These are phyloP conservation scores for Lipophrys pholis DNA, from an alignment of 2,113 vertebrate species.

Conservation along the genomic window DNA sequence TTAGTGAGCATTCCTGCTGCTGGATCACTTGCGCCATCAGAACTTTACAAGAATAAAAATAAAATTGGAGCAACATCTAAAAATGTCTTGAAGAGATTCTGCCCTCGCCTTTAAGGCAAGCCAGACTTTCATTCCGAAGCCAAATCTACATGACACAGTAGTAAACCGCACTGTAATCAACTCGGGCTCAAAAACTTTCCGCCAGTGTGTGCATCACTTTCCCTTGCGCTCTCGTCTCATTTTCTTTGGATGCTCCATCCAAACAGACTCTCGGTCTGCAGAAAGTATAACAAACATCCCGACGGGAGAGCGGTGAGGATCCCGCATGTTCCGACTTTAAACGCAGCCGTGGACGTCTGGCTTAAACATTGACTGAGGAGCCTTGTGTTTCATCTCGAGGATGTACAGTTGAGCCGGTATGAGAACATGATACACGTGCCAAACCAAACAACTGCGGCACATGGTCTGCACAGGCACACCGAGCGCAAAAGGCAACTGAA, in stretches of 20 bases:
- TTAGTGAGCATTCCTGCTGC: conserved; percentile 10
- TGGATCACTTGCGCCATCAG: conserved; percentile 3
- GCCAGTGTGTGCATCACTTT: conserved; percentile 8
- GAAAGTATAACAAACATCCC: conserved; percentile 52
- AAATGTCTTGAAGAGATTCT: conserved; percentile 33
- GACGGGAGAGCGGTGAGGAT: conserved; percentile 1
- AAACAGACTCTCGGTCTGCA: conserved; percentile 18
- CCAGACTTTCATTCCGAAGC: conserved; percentile 25
- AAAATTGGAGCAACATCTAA: conserved; percentile 37
- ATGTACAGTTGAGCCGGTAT: conserved; percentile 23
- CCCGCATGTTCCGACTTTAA: conserved; percentile 27
- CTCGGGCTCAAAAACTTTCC: conserved; percentile 38
- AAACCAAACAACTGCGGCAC: conserved; percentile 53
- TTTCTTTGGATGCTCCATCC: conserved; percentile 20
- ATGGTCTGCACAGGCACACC: conserved; percentile 13
- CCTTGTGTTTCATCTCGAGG: conserved; percentile 46
- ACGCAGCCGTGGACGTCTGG: conserved; percentile 36
- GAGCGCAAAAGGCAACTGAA: conserved; percentile 7
- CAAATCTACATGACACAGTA: conserved; percentile 32
- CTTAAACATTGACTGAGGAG: conserved; percentile 16
- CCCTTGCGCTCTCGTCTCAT: neutral
- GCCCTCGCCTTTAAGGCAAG: conserved; percentile 26
- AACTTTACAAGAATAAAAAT: conserved; percentile 11
- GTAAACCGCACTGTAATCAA: conserved; percentile 47
- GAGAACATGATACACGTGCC: conserved; percentile 38